These are phyloP conservation scores for Rafetus swinhoei DNA, from an alignment of 2,113 vertebrate genomes.

Conservation along the genomic window DNA sequence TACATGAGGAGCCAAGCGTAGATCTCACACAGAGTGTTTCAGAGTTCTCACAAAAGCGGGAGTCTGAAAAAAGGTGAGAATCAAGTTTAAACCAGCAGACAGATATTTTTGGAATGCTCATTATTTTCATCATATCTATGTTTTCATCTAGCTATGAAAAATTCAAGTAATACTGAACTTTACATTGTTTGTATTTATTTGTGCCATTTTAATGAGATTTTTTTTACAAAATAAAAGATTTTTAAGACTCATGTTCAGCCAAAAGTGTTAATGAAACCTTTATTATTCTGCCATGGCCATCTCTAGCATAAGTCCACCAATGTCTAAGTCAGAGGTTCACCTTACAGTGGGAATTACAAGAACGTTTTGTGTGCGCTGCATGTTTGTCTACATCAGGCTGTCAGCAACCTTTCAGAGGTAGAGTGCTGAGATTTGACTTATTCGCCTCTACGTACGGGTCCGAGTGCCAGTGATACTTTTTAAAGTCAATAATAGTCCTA, in stretches of 20 bases:
- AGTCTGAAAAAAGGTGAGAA: neutral
- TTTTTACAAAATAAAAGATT: constrained; percentile 29
- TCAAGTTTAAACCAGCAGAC: neutral
- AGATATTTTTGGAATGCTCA: neutral
- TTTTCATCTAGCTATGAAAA: constrained; percentile 37
- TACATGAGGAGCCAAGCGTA: neutral
- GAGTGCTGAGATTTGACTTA: too few relatives aligned
- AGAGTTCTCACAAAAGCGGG: constrained; percentile 3
- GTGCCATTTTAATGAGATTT: neutral
- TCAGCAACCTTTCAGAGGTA: too few relatives aligned
- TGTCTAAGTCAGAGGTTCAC: neutral
- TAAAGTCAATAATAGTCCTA: too few relatives aligned
- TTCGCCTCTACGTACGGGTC: too few relatives aligned
- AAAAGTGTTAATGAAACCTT: constrained; percentile 18
- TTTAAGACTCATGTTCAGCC: neutral
- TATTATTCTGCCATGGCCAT: constrained; percentile 28
- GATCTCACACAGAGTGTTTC: constrained; percentile 31
- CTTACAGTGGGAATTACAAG: constrained; percentile 51
- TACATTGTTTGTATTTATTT: neutral
- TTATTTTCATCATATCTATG: neutral
- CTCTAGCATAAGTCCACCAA: constrained; percentile 30
- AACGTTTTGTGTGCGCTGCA: neutral
- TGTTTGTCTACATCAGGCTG: neutral
- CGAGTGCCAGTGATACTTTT: too few relatives aligned
- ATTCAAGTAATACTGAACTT: constrained; percentile 6